Conservation (phyloP, 2,113 vertebrate genomes). For the Xiphorhynchus elegans region DNA sequence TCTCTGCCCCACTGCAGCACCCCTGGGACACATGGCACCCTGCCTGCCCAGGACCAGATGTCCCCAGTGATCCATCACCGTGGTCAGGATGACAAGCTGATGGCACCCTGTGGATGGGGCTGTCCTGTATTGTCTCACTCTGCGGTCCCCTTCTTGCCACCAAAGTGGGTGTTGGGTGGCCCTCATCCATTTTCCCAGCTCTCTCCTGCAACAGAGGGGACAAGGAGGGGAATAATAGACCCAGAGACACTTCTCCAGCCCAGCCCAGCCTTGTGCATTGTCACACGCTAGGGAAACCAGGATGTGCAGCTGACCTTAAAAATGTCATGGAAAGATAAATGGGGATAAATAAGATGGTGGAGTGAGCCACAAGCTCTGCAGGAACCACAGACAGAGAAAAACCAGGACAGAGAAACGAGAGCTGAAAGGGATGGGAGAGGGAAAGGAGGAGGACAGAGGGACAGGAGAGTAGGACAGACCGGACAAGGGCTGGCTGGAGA, state of each 20-base stretch:
- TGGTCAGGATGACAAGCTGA: fast-evolving
- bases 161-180: not conserved
- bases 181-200: fast-evolving
- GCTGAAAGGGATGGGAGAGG: not conserved
- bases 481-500: not conserved
- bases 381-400: not conserved
- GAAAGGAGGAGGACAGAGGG: too few relatives aligned
- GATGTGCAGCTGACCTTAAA: not conserved
- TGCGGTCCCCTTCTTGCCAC: not conserved
- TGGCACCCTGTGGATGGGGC: not conserved
- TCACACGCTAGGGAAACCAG: fast-evolving
- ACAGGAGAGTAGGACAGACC: not conserved
- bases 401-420: not conserved
- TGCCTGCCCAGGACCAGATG: not conserved
- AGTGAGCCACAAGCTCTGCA: not conserved
- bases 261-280: fast-evolving
- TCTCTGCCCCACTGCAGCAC: not conserved
- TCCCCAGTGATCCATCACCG: fast-evolving
- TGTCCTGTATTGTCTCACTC: not conserved
- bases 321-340: not conserved
- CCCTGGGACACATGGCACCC: not conserved
- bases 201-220: not conserved
- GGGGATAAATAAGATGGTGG: fast-evolving
- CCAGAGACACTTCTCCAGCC: not conserved
- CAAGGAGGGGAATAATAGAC: not conserved